Evolutionary conservation across 2,797 vertebrate genomes (phyloP).

Genomic region (Lacerta viridis): DNA sequence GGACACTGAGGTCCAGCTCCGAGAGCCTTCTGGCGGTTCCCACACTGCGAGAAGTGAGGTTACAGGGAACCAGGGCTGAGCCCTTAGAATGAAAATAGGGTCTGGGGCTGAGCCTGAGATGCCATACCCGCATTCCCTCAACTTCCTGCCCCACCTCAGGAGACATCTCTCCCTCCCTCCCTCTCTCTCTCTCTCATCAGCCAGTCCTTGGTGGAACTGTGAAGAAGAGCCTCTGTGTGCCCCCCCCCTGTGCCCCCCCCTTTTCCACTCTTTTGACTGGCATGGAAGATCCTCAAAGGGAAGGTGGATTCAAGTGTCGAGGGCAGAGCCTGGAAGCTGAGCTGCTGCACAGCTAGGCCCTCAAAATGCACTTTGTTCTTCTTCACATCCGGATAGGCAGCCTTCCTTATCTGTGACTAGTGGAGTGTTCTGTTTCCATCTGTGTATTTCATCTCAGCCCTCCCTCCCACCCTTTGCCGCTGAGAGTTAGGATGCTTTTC

Average conservation of each 20-base stretch:
- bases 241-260: neutral
- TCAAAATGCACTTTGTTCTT: conserved; percentile 32
- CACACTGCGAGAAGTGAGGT: too few relatives aligned
- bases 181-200: neutral
- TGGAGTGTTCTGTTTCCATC: conserved; percentile 44
- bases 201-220: neutral
- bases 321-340: neutral
- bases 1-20: too few relatives aligned
- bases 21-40: too few relatives aligned
- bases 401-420: conserved; percentile 32
- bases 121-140: neutral
- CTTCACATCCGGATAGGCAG: conserved; percentile 30
- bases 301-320: neutral
- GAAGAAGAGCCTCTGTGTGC: neutral
- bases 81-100: neutral
- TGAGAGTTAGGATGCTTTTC: conserved; percentile 22
- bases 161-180: neutral
- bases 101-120: neutral
- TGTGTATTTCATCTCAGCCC: conserved; percentile 16
- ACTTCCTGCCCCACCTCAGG: neutral
- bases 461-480: conserved; percentile 1
- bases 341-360: neutral
- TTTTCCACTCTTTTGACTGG: neutral
- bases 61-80: too few relatives aligned
- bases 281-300: neutral